A percentile compares a stretch with the other conserved stretches of the same genome.
Conservation (phyloP, 2,888 invertebrate species). For the Cryptus armator region DNA sequence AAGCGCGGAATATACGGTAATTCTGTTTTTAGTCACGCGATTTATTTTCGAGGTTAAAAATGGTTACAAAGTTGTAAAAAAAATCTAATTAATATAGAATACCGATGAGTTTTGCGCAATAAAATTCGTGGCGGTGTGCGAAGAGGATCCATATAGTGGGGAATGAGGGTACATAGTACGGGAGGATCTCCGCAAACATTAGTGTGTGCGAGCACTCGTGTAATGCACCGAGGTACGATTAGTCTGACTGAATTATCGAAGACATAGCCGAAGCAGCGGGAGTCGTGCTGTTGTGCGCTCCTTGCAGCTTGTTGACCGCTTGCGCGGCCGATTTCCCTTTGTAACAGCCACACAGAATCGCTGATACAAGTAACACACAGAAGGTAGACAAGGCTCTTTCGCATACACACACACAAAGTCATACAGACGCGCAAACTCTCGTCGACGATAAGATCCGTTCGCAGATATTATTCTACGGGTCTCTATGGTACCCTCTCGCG, state of each 20-base stretch:
- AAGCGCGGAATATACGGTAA: too few species aligned
- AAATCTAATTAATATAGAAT: not conserved
- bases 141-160: not conserved
- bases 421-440: not conserved
- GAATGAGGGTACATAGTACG: not conserved
- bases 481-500: conserved; percentile 22
- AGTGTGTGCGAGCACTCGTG: conserved; percentile 52
- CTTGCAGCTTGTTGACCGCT: conserved; percentile 55
- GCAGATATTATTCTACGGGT: conserved; percentile 55
- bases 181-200: conserved; percentile 20
- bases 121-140: not conserved
- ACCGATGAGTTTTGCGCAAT: not conserved
- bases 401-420: conserved; percentile 24
- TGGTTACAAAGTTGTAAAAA: not conserved
- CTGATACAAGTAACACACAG: conserved; percentile 35
- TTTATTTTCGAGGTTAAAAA: not conserved
- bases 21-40: not conserved
- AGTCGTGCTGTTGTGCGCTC: conserved; percentile 60
- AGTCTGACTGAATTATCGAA: conserved; percentile 74
- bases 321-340: conserved; percentile 70
- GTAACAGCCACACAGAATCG: conserved; percentile 58
- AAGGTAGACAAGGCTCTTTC: conserved; percentile 56
- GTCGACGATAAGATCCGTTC: conserved; percentile 64
- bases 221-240: conserved; percentile 70
- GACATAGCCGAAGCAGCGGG: conserved; percentile 57